Percentiles rank a stretch among this genome's conserved stretches.
Evolutionary conservation across 2,888 invertebrate species (phyloP).

Genomic region (Alcis repandata): DNA sequence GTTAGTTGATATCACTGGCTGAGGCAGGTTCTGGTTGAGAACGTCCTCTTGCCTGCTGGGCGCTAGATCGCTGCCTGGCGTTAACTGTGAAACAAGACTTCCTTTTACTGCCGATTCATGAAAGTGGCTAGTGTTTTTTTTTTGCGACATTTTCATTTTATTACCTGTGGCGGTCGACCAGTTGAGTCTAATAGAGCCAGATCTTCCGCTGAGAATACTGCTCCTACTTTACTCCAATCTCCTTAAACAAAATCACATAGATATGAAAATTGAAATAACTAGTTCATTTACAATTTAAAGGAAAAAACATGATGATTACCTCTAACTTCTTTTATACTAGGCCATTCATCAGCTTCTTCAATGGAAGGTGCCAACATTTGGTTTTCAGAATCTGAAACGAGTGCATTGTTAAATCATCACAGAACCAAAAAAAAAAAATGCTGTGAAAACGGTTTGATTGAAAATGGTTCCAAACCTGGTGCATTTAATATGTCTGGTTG

Average conservation of each 20-base stretch:
- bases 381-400: conserved; percentile 69
- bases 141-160: neutral
- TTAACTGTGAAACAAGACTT: conserved; percentile 60
- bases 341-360: conserved; percentile 79
- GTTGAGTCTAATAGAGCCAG: conserved; percentile 78
- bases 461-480: conserved; percentile 75
- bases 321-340: conserved; percentile 80
- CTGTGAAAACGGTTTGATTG: neutral
- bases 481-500: conserved; percentile 94
- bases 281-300: neutral
- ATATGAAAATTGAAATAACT: neutral
- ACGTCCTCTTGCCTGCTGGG: conserved; percentile 74
- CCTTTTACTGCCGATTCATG: neutral
- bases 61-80: conserved; percentile 69
- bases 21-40: conserved; percentile 75
- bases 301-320: conserved; percentile 55
- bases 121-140: neutral
- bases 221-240: conserved; percentile 80
- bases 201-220: conserved; percentile 83
- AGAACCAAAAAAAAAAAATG: neutral
- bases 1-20: conserved; percentile 66
- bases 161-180: conserved; percentile 73
- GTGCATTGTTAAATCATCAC: neutral
- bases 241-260: conserved; percentile 55
- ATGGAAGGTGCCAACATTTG: conserved; percentile 64